Evolutionary conservation across 2,888 invertebrate genomes (phyloP), one percentile per base, ranked within the genome.

Genomic region (Stomorhina lunata): DNA sequence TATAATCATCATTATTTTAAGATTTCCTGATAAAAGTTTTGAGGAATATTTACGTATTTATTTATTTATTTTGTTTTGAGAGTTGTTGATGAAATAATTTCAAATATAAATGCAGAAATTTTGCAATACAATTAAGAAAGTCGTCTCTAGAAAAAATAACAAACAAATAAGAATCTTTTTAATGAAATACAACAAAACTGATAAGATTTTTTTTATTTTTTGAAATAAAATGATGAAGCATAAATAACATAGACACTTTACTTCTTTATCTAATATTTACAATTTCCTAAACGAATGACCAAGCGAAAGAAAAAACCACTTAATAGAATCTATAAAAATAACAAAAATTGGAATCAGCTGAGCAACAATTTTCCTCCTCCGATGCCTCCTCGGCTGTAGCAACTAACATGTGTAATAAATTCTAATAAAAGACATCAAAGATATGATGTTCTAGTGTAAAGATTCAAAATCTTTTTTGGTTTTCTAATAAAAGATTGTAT

Each of bases 321-420:
- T 37, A n/a, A 37, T 12, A 37, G 12, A 10, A 37, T 37, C n/a
- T 37, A 37, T 57, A 12, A 40, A 12, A 15, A 25, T 10, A 53
- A 15, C 5, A 50, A 73, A 53, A 40, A n/a, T n/a, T n/a, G n/a
- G n/a, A n/a, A 45, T 5, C 59, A 77, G 68, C 68, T 77, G 77
- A 61, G 25, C 68, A 43, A 61, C n/a, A 53, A 27, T 29, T 32
- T 4, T n/a, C n/a, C n/a, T n/a, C n/a, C n/a, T n/a, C n/a, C n/a
- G n/a, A n/a, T n/a, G n/a, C n/a, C n/a, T n/a, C n/a, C n/a, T n/a
- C n/a, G n/a, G n/a, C n/a, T 61, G 20, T 50, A 27, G 17, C 15
- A 45, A 50, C n/a, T n/a, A 45, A 25, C 25, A 69, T 53, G 12
- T 69, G 50, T 22, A 61, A 66, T 27, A 20, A 10, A 6, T 3